Percentiles rank a stretch among this genome's conserved stretches.
Evolutionary conservation across 2,113 vertebrate genomes (phyloP).

Genomic region (Bubalus kerabau): DNA sequence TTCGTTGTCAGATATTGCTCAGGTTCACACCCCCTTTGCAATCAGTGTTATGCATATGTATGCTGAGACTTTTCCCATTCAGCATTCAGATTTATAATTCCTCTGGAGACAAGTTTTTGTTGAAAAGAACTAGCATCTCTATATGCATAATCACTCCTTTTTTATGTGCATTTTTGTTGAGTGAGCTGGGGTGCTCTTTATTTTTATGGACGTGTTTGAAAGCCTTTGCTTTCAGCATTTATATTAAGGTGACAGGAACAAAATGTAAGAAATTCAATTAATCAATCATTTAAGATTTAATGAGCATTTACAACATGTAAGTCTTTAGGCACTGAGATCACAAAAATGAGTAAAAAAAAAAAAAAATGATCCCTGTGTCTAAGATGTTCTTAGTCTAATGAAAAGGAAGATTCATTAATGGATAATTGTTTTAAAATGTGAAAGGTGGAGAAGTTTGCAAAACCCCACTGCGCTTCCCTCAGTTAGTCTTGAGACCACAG

Average conservation of each 20-base stretch:
- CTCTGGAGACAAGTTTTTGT: constrained; percentile 9
- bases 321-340: not conserved
- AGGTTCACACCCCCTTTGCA: constrained; percentile 15
- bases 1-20: constrained; percentile 50
- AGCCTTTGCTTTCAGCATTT: constrained; percentile 44
- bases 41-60: constrained; percentile 35
- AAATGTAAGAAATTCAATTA: constrained; percentile 23
- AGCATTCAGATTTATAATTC: constrained; percentile 44
- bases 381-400: not conserved
- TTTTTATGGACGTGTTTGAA: constrained; percentile 45
- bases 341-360: constrained; percentile 25
- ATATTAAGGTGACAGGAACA: constrained; percentile 17
- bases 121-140: constrained; percentile 40
- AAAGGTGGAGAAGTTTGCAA: not conserved
- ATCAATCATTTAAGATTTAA: constrained; percentile 36
- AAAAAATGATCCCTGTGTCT: not conserved
- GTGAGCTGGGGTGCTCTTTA: constrained; percentile 1
- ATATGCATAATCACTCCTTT: constrained; percentile 3
- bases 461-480: not conserved
- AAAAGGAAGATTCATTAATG: not conserved
- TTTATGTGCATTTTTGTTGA: constrained; percentile 21
- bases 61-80: constrained; percentile 14
- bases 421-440: not conserved
- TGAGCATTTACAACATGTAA: constrained; percentile 20
- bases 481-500: not conserved